Percentiles rank a stretch among this genome's conserved stretches.
These are phyloP conservation scores for Therioaphis trifolii DNA, from an alignment of 2,888 invertebrate species.

Conservation along the genomic window DNA sequence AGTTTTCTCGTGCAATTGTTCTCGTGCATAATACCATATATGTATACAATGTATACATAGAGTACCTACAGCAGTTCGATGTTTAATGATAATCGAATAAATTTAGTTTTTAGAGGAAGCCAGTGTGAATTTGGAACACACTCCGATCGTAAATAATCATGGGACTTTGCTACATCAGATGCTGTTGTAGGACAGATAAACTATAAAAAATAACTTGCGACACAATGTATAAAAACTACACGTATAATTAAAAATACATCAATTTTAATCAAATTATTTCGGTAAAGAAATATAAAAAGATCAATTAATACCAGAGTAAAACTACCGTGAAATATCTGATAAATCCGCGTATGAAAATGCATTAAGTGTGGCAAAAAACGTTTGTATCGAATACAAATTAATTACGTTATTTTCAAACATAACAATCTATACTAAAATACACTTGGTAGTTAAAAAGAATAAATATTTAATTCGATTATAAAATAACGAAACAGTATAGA, in stretches of 20 bases:
- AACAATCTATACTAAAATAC: too few species aligned
- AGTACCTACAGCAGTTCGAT: neutral
- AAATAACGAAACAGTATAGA: too few species aligned
- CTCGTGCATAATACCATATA: neutral
- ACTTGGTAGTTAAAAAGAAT: too few species aligned
- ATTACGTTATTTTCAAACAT: neutral
- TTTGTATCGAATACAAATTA: neutral
- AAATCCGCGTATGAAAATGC: neutral
- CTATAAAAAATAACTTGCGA: neutral
- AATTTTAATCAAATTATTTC: slow-evolving; percentile 6
- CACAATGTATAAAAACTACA: neutral
- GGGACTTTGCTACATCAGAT: neutral
- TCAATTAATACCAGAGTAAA: neutral
- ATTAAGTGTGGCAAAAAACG: neutral
- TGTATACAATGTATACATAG: neutral
- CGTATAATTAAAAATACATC: slow-evolving; percentile 42
- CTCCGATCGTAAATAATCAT: neutral
- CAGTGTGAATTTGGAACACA: neutral
- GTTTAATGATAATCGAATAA: neutral
- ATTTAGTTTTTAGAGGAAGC: slow-evolving; percentile 8
- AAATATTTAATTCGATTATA: too few species aligned
- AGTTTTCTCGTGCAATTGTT: slow-evolving; percentile 11
- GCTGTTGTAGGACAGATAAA: neutral
- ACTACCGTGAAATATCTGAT: neutral
- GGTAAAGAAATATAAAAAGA: neutral